These are phyloP conservation scores for Cavia aperea DNA, from an alignment of 2,113 vertebrate genomes.

Conservation along the genomic window DNA sequence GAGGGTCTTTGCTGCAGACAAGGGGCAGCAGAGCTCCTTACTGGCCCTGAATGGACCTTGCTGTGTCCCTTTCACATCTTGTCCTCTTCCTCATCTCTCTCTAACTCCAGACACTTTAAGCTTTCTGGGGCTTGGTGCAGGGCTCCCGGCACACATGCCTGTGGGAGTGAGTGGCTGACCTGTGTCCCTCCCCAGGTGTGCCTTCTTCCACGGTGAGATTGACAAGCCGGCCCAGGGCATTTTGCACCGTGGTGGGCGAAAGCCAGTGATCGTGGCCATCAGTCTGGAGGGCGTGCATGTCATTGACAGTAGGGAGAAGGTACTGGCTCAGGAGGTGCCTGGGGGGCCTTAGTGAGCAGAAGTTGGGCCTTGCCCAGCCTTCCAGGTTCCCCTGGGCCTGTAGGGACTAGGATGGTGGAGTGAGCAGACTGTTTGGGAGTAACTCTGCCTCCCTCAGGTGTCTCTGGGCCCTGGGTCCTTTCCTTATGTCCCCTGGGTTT, in stretches of 20 bases:
- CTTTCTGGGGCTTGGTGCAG: not conserved
- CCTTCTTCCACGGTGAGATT: constrained; percentile 86
- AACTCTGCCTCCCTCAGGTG: not conserved
- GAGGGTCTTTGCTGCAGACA: not conserved
- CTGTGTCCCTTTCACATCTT: not conserved
- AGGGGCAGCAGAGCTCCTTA: not conserved
- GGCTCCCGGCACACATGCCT: accelerated
- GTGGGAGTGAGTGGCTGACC: not conserved
- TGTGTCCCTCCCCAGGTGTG: constrained; percentile 75
- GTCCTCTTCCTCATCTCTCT: accelerated
- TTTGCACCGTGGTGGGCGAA: constrained; percentile 83
- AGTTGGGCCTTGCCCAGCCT: not conserved
- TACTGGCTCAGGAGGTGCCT: constrained; percentile 33
- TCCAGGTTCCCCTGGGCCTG: not conserved
- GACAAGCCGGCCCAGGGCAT: constrained; percentile 87
- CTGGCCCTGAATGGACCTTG: accelerated
- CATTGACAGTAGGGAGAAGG: constrained; percentile 90
- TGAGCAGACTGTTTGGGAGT: not conserved
- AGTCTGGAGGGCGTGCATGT: constrained; percentile 90
- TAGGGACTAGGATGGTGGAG: not conserved
- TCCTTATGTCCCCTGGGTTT: too few relatives aligned
- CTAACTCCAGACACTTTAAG: not conserved
- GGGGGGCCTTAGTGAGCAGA: not conserved
- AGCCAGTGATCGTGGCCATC: constrained; percentile 84
- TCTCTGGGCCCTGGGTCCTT: not conserved